Conservation (phyloP, 2,888 invertebrate species). For the Hofmannophila pseudospretella region DNA sequence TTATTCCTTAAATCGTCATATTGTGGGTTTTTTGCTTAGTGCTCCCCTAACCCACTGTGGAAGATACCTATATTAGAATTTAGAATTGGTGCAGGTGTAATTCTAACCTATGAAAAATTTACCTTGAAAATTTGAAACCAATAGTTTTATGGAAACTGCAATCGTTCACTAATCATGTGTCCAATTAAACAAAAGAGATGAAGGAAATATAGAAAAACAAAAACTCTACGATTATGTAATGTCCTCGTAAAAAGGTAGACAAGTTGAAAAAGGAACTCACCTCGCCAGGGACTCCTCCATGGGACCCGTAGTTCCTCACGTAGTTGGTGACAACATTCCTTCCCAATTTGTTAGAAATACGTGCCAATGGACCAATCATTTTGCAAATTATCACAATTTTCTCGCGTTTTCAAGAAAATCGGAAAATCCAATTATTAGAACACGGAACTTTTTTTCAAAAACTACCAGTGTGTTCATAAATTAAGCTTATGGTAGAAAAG, state of each 20-base stretch:
- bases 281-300: conserved; percentile 69
- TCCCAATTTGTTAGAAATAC: conserved; percentile 56
- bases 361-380: conserved; percentile 60
- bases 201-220: conserved; percentile 30
- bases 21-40: too few relatives aligned
- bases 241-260: conserved; percentile 22
- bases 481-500: conserved; percentile 12
- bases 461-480: conserved; percentile 44
- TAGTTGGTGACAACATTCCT: conserved; percentile 63
- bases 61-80: too few relatives aligned
- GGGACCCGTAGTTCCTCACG: conserved; percentile 54
- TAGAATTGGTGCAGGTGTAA: too few relatives aligned
- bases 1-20: too few relatives aligned
- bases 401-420: conserved; percentile 8
- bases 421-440: too few relatives aligned
- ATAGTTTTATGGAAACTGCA: too few relatives aligned
- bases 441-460: conserved; percentile 28
- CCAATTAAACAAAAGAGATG: too few relatives aligned
- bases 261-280: conserved; percentile 47
- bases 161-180: too few relatives aligned
- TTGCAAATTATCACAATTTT: conserved; percentile 22
- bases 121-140: too few relatives aligned
- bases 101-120: too few relatives aligned
- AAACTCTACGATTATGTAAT: conserved; percentile 66
- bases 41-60: too few relatives aligned